These are phyloP conservation scores for Pyrrhosoma nymphula DNA, from an alignment of 2,888 invertebrate species.

Conservation along the genomic window DNA sequence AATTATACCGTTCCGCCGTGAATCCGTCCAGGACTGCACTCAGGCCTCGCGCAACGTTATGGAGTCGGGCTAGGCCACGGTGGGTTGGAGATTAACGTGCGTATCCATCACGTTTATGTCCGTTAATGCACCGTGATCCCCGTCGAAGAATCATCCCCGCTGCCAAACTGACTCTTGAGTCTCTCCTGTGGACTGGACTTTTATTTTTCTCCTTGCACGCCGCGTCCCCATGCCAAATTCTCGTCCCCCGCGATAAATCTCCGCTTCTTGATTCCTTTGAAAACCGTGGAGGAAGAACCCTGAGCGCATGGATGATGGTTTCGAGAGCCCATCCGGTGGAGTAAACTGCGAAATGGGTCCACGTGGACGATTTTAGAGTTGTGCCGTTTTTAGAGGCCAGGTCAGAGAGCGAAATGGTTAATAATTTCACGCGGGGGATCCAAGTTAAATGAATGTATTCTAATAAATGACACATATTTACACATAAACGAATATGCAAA, in stretches of 20 bases:
- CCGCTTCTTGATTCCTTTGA: conserved; percentile 19
- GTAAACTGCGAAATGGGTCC: not conserved
- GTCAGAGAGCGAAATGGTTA: too few relatives aligned
- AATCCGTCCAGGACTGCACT: conserved; percentile 14
- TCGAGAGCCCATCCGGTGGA: not conserved
- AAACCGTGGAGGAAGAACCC: not conserved
- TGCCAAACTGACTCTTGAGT: conserved; percentile 26
- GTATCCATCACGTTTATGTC: not conserved
- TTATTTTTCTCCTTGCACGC: not conserved
- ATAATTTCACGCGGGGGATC: too few relatives aligned
- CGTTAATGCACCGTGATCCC: conserved; percentile 34
- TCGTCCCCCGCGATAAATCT: not conserved
- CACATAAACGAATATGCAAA: too few relatives aligned
- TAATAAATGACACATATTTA: too few relatives aligned
- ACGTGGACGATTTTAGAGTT: not conserved
- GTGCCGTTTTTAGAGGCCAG: too few relatives aligned
- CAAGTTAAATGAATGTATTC: too few relatives aligned
- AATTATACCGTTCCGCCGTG: not conserved
- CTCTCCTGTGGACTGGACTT: not conserved
- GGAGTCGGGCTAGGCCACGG: not conserved
- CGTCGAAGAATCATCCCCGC: conserved; percentile 10
- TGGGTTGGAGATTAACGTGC: not conserved
- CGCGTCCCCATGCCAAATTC: not conserved
- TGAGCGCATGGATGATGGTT: not conserved
- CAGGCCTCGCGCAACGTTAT: not conserved